Conservation (phyloP, 92 coral and sea anemone genomes). For the Epizoanthus stellaris region DNA sequence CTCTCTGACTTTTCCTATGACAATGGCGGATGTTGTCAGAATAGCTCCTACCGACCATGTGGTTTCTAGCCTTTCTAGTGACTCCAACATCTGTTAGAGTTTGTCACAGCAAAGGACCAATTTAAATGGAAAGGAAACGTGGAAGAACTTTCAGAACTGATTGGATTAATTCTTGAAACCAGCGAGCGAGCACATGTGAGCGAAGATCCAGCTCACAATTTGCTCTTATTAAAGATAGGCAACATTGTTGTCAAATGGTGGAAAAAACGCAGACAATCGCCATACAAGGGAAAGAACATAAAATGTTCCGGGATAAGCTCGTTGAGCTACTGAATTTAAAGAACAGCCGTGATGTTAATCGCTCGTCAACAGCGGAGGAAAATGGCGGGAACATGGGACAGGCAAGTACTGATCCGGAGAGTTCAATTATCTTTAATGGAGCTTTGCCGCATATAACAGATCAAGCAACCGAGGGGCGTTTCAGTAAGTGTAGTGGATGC, state of each 20-base stretch:
- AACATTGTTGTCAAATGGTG: slow-evolving; percentile 35
- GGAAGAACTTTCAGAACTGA: slow-evolving; percentile 32
- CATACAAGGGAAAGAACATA: slow-evolving; percentile 30
- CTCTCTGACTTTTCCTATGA: too few relatives aligned
- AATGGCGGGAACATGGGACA: slow-evolving; percentile 31
- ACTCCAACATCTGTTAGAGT: slow-evolving; percentile 22
- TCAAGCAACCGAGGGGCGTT: slow-evolving; percentile 17
- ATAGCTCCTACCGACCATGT: background rate
- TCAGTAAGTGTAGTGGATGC: slow-evolving; percentile 31
- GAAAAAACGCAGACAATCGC: slow-evolving; percentile 35
- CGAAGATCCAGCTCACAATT: slow-evolving; percentile 34
- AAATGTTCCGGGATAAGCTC: slow-evolving; percentile 30
- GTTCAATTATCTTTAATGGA: slow-evolving; percentile 25
- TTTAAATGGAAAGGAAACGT: slow-evolving; percentile 31
- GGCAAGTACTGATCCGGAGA: slow-evolving; percentile 30
- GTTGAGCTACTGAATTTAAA: slow-evolving; percentile 31
- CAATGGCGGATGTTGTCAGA: slow-evolving; percentile 9
- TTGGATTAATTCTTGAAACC: slow-evolving; percentile 31
- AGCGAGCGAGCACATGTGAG: slow-evolving; percentile 11
- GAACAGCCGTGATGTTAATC: slow-evolving; percentile 26
- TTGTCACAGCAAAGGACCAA: slow-evolving; percentile 36
- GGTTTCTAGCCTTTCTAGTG: background rate
- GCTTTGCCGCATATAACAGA: slow-evolving; percentile 7
- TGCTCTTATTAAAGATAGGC: slow-evolving; percentile 19
- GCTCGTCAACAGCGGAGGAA: slow-evolving; percentile 35